phyloP scores from a whole-genome alignment of 2,113 vertebrate species.

The Dicerorhinus sumatrensis region DNA sequence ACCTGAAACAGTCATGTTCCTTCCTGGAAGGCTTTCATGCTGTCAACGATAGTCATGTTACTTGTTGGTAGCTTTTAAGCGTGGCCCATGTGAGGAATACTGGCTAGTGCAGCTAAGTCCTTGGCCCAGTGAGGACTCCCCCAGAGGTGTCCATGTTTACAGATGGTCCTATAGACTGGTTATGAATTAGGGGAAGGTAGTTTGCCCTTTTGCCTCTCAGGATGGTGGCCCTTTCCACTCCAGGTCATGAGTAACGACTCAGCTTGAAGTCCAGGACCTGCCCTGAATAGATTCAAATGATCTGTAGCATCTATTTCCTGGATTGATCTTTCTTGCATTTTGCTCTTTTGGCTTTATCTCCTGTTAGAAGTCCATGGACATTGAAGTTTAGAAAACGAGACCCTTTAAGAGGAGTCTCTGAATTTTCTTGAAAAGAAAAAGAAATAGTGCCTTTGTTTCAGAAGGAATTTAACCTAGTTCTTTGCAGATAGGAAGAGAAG shows the following conservation, averaged over 20 bases:
- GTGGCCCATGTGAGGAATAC: background rate
- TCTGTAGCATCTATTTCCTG: background rate
- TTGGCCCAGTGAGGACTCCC: background rate
- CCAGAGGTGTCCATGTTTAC: background rate
- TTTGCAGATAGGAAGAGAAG: background rate
- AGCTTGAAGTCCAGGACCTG: background rate
- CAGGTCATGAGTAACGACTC: background rate
- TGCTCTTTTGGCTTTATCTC: background rate
- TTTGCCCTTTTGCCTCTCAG: background rate
- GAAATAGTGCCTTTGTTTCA: background rate
- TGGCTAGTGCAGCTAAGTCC: background rate
- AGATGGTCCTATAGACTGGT: background rate
- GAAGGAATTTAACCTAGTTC: background rate
- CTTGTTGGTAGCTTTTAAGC: background rate
- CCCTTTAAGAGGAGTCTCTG: background rate
- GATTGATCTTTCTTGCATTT: background rate
- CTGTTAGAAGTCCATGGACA: background rate
- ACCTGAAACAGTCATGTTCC: background rate
- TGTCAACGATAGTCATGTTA: background rate
- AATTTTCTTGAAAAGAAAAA: background rate
- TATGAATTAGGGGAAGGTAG: background rate
- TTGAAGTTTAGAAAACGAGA: background rate
- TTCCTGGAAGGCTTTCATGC: background rate
- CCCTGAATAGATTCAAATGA: background rate
- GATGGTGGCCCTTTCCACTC: background rate